A percentile compares a stretch with the other conserved stretches of the same genome.
phyloP scores from a whole-genome alignment of 2,888 invertebrate species.

The Vesta saturnalis region DNA sequence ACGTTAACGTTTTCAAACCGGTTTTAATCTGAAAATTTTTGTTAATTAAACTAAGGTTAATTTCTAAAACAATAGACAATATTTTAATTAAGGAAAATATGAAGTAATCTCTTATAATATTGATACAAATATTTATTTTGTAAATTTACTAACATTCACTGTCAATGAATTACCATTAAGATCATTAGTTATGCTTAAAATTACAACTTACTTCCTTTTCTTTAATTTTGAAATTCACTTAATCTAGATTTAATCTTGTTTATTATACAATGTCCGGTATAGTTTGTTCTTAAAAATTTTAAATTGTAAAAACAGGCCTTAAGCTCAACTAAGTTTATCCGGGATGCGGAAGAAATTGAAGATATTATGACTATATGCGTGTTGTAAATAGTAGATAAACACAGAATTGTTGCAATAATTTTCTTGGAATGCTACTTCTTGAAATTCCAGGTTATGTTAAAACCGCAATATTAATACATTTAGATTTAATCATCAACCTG shows the following conservation, averaged over 20 bases:
- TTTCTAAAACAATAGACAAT: neutral
- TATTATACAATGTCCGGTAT: conserved; percentile 12
- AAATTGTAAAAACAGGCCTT: neutral
- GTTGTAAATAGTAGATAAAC: neutral
- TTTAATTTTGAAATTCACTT: conserved; percentile 10
- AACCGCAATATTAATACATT: conserved; percentile 4
- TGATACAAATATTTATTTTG: neutral
- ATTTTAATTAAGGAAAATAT: conserved; percentile 6
- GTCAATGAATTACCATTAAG: neutral
- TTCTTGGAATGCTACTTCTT: neutral
- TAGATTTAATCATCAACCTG: neutral
- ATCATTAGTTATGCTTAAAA: conserved; percentile 12
- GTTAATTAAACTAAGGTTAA: neutral
- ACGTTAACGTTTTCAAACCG: neutral
- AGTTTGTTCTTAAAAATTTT: neutral
- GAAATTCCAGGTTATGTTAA: conserved; percentile 3
- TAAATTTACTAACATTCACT: neutral
- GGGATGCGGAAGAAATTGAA: neutral
- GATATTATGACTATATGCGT: neutral
- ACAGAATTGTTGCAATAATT: conserved; percentile 1
- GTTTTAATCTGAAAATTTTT: neutral
- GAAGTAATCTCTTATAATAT: neutral
- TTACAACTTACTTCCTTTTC: conserved; percentile 7
- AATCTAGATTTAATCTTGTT: conserved; percentile 8
- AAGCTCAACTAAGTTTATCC: neutral